Percentiles rank a stretch among this genome's conserved stretches.
phyloP scores from a whole-genome alignment of 2,797 vertebrate genomes.

The Eleutherodactylus coqui region DNA sequence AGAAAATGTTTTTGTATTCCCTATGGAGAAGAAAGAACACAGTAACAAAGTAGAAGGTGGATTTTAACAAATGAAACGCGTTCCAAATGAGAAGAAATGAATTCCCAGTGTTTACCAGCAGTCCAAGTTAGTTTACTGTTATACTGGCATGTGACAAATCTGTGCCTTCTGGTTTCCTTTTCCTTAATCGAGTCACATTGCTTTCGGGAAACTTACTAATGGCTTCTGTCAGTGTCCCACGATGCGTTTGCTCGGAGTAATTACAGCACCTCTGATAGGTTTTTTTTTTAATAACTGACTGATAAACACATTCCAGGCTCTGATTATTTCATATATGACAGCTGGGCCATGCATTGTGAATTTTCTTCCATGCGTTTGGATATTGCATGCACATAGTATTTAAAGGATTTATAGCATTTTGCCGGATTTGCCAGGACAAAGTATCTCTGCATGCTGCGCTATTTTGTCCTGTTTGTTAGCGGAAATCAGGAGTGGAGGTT shows the following conservation, averaged over 20 bases:
- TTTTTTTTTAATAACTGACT: conserved; percentile 26
- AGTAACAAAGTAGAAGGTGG: no score
- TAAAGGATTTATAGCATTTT: no score
- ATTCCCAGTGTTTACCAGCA: background rate
- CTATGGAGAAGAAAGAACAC: background rate
- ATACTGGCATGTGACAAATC: background rate
- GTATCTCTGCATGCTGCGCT: no score
- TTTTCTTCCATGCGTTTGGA: background rate
- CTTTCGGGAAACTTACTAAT: background rate
- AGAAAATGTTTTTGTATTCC: background rate
- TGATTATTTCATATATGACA: conserved; percentile 22
- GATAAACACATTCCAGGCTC: conserved; percentile 13
- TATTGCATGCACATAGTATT: no score
- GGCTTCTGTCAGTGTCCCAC: background rate
- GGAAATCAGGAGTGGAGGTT: no score
- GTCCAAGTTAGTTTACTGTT: background rate
- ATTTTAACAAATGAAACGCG: background rate
- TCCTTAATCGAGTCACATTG: background rate
- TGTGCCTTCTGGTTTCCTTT: background rate
- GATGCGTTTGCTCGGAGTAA: background rate
- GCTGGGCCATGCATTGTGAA: background rate
- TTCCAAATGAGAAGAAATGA: background rate
- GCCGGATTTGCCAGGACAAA: no score
- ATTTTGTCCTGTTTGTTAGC: no score
- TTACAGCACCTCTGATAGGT: conserved; percentile 9